Base-by-base conservation (phyloP, 2,888 invertebrate genomes). In the Orthonychiurus folsomi region DNA sequence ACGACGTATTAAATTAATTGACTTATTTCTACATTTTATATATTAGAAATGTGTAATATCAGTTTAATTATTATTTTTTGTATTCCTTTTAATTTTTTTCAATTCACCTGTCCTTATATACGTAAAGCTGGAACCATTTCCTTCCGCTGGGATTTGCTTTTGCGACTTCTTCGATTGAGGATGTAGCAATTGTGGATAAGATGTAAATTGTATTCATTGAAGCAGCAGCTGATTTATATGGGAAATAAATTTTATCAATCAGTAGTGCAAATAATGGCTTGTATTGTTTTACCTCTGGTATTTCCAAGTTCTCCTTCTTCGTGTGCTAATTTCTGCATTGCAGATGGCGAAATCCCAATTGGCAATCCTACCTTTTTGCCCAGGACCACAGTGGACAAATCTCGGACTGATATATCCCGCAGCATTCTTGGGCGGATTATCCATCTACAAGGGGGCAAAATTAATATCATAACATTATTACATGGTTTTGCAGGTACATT, bases 101-200 rank as follows among this genome's bases (percentile, higher is more conserved):
- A 68, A 65, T 63, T 59, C 75, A 86, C 87, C 88, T 84, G 76
- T 93, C 87, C 66, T 82, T 87, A 76, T 90, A 93, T 69, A 95
- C 86, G 76, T 94, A 95, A 0, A 95, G 81, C 77, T 96, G 93
- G 76, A 93, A 92, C 92, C 93, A 94, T 76, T 89, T 89, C 21
- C 84, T 79, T 0, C 84, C 85, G 18, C 83, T 76, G 0, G 92
- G 90, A 1, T 89, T 87, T 1, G 85, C 86, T 63, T 80, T 76
- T 0, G 90, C 88, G 1, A 94, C 85, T 76, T 93, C 91, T 78
- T 94, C 94, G 59, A 95, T 84, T 50, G 90, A 89, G 70, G 85
- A 86, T 0, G 92, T 94, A 0, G 93, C 81, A 65, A 93, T 82
- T 0, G 93, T 94, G 70, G 93, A 93, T 60, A 92, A 78, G 24